Evolutionary conservation across 92 coral and sea anemone species (phyloP).

Genomic region (Parazoanthus atlanticus): DNA sequence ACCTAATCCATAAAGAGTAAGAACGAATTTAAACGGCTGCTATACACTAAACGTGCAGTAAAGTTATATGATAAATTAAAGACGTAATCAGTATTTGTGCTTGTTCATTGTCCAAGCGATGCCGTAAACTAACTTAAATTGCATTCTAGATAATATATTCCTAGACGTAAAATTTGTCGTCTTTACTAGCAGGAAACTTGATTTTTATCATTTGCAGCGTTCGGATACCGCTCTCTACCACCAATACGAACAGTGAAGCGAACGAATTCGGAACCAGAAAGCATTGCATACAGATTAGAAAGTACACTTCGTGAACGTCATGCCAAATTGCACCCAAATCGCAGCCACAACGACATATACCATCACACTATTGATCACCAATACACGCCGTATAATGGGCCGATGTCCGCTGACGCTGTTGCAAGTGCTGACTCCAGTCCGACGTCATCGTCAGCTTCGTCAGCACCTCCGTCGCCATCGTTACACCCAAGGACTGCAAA

Average conservation of each 20-base stretch:
- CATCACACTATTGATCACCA: conserved; percentile 66
- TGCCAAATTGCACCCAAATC: conserved; percentile 57
- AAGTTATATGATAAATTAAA: background rate
- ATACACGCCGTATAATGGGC: conserved; percentile 37
- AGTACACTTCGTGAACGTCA: conserved; percentile 57
- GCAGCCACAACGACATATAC: conserved; percentile 88
- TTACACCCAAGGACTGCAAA: conserved; percentile 64
- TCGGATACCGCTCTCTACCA: conserved; percentile 84
- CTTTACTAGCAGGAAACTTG: background rate
- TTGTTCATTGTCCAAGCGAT: background rate
- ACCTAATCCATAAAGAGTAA: background rate
- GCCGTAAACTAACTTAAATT: background rate
- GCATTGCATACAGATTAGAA: conserved; percentile 77
- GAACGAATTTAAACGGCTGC: no score
- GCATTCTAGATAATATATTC: background rate
- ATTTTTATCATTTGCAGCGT: conserved; percentile 46
- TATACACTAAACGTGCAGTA: background rate
- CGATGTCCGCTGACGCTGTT: conserved; percentile 37
- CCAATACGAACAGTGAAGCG: conserved; percentile 76
- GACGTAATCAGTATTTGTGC: background rate
- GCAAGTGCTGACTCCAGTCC: conserved; percentile 74
- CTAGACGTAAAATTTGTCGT: background rate
- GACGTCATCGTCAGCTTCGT: conserved; percentile 84
- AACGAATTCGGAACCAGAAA: conserved; percentile 91
- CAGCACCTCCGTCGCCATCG: conserved; percentile 92